Conservation (phyloP, 2,888 invertebrate species). For the Sminthurides aquaticus region DNA sequence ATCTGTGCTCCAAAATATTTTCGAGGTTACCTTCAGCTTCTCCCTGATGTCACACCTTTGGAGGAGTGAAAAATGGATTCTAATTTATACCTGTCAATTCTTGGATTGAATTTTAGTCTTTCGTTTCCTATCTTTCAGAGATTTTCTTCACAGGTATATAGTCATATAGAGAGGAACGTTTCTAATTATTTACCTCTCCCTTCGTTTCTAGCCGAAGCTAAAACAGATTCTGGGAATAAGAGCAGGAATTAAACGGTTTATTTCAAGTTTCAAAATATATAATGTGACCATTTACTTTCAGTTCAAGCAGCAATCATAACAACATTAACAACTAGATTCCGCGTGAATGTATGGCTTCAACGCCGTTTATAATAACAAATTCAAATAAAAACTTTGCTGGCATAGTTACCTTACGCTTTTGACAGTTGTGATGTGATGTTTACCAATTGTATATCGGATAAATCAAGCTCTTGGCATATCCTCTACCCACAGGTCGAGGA, state of each 20-base stretch:
- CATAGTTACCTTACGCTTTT: no score
- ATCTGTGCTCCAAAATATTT: no score
- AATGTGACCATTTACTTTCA: neutral
- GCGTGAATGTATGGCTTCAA: no score
- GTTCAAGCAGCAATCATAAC: neutral
- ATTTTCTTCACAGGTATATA: neutral
- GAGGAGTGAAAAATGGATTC: constrained; percentile 10
- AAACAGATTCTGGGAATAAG: neutral
- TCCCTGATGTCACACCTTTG: neutral
- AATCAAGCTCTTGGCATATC: neutral
- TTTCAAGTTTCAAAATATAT: neutral
- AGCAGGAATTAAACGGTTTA: neutral
- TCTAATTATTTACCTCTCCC: no score
- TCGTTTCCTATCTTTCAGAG: constrained; percentile 11
- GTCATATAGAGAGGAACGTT: no score
- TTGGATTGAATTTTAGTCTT: constrained; percentile 27
- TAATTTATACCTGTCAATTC: constrained; percentile 17
- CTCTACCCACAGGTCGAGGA: neutral
- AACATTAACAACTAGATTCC: no score
- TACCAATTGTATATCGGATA: no score
- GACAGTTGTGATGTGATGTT: no score
- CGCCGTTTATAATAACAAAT: no score
- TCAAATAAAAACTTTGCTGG: no score
- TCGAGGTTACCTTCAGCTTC: neutral
- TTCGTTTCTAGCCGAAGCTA: no score